Conservation (phyloP, 2,113 vertebrate species). For the Odontesthes bonariensis region DNA sequence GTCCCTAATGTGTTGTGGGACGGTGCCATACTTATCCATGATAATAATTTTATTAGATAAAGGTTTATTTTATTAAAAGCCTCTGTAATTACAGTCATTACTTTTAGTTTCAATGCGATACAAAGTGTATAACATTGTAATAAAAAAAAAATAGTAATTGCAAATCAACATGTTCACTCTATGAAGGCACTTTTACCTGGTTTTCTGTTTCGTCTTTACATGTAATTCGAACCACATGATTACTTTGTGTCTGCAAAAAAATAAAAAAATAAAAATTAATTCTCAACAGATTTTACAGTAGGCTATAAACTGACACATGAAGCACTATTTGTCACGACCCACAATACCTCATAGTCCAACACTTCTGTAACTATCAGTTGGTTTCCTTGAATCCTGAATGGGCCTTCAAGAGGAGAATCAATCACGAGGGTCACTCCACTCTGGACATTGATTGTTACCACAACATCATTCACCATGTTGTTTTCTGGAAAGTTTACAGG, state of each 20-base stretch:
- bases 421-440: neutral
- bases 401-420: accelerated
- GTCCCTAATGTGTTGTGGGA: too few species aligned
- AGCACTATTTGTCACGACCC: neutral
- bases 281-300: too few species aligned
- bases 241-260: accelerated
- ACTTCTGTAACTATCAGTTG: neutral
- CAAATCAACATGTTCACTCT: too few species aligned
- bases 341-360: conserved; percentile 78
- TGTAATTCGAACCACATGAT: accelerated
- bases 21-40: too few species aligned
- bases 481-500: neutral
- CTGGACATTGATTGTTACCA: neutral
- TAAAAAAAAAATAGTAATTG: too few species aligned
- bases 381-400: conserved; percentile 20
- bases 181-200: neutral
- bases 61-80: too few species aligned
- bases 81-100: too few species aligned
- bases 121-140: too few species aligned
- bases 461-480: neutral
- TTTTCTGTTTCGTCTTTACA: accelerated
- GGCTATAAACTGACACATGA: neutral
- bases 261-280: neutral
- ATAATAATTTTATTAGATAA: too few species aligned
- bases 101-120: too few species aligned